phyloP scores from a whole-genome alignment of 2,888 invertebrate genomes.

The Dichetophora obliterata region DNA sequence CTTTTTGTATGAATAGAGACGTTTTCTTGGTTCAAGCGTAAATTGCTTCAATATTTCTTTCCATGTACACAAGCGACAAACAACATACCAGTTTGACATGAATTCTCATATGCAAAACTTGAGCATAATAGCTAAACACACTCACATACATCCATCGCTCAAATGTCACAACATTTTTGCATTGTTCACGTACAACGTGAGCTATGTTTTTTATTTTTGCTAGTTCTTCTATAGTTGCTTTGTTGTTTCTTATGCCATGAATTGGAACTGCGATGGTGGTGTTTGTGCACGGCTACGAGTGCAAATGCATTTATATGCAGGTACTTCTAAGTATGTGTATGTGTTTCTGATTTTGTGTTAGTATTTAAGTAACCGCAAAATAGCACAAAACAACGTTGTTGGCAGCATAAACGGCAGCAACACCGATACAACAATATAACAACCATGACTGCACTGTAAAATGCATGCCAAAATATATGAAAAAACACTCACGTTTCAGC shows the following conservation, averaged over 20 bases:
- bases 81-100: no score
- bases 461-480: not conserved
- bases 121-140: not conserved
- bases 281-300: not conserved
- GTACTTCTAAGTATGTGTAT: not conserved
- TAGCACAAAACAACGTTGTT: not conserved
- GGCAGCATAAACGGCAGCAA: not conserved
- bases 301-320: not conserved
- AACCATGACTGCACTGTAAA: not conserved
- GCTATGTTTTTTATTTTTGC: no score
- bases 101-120: no score
- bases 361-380: slow-evolving; percentile 4
- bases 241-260: not conserved
- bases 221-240: not conserved
- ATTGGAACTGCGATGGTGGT: not conserved
- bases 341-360: not conserved
- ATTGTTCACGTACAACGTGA: not conserved
- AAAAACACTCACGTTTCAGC: not conserved
- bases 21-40: no score
- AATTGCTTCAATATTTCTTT: no score
- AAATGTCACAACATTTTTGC: not conserved
- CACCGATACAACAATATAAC: not conserved
- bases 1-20: no score
- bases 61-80: no score
- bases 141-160: not conserved